Conservation (phyloP, 2,113 vertebrate genomes). For the Ptilonorhynchus violaceus region DNA sequence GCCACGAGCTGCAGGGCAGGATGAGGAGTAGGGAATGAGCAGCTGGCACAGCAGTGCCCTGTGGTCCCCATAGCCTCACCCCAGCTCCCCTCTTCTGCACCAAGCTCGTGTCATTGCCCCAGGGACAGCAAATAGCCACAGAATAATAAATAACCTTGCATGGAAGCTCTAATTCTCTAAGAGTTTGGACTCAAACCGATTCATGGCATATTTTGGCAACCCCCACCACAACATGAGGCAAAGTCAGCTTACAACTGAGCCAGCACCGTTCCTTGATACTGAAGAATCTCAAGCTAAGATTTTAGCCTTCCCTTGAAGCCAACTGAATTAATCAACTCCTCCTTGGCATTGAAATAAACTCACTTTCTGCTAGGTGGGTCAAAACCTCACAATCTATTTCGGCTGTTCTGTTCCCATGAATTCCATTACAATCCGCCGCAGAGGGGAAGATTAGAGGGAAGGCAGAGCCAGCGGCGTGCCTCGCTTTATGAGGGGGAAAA, state of each 20-base stretch:
- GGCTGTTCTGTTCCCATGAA: constrained; percentile 40
- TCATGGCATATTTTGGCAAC: background rate
- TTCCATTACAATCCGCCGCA: constrained; percentile 41
- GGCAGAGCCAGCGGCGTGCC: constrained; percentile 33
- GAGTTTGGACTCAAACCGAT: background rate
- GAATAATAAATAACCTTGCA: background rate
- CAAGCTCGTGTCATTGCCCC: background rate
- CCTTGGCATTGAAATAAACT: constrained; percentile 13
- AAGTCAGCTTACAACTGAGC: background rate
- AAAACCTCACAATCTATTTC: constrained; percentile 23
- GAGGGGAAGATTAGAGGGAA: constrained; percentile 42
- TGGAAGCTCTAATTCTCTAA: background rate
- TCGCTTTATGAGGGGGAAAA: constrained; percentile 53
- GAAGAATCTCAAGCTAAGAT: background rate
- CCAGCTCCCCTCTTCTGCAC: background rate
- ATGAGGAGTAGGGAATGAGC: background rate
- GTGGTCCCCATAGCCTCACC: background rate
- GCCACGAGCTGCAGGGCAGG: background rate
- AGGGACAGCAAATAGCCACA: background rate
- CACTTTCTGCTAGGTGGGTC: constrained; percentile 52
- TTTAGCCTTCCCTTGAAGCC: background rate
- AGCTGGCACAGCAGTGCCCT: background rate
- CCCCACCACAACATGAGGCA: background rate
- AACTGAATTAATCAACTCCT: constrained; percentile 30
- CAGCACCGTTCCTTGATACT: background rate